Evolutionary conservation across 2,888 invertebrate genomes (phyloP).

Genomic region (Ochropleura plecta): DNA sequence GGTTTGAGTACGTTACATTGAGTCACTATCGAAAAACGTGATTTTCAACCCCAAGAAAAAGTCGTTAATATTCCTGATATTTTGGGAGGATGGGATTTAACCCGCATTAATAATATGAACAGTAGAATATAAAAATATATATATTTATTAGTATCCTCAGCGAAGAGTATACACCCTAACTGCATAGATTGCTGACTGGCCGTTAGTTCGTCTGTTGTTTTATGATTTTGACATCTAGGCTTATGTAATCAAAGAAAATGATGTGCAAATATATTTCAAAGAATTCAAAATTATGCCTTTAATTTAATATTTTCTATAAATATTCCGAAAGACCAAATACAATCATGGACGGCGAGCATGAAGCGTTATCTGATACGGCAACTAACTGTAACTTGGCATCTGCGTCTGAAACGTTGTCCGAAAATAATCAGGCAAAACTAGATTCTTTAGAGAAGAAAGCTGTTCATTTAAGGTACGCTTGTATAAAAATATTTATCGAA

Average conservation of each 20-base stretch:
- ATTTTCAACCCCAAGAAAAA: too few species aligned
- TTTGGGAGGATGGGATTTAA: too few species aligned
- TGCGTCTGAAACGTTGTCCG: slow-evolving; percentile 81
- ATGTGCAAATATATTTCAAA: slow-evolving; percentile 62
- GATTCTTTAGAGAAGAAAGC: slow-evolving; percentile 88
- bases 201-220: slow-evolving; percentile 61
- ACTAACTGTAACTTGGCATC: slow-evolving; percentile 83
- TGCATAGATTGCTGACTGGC: slow-evolving; percentile 51
- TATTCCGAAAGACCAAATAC: slow-evolving; percentile 62
- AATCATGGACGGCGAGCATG: slow-evolving; percentile 86
- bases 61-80: too few species aligned
- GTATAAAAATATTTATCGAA: background rate
- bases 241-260: slow-evolving; percentile 62
- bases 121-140: too few species aligned
- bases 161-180: background rate
- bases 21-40: too few species aligned
- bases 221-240: slow-evolving; percentile 59
- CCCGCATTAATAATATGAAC: too few species aligned
- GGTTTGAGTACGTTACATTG: too few species aligned
- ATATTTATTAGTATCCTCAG: too few species aligned
- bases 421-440: slow-evolving; percentile 83
- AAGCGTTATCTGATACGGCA: slow-evolving; percentile 82
- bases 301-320: slow-evolving; percentile 61
- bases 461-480: slow-evolving; percentile 82
- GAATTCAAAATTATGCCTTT: slow-evolving; percentile 77